These are phyloP conservation scores for Echinops telfairi DNA, from an alignment of 2,113 vertebrate genomes.

Conservation along the genomic window DNA sequence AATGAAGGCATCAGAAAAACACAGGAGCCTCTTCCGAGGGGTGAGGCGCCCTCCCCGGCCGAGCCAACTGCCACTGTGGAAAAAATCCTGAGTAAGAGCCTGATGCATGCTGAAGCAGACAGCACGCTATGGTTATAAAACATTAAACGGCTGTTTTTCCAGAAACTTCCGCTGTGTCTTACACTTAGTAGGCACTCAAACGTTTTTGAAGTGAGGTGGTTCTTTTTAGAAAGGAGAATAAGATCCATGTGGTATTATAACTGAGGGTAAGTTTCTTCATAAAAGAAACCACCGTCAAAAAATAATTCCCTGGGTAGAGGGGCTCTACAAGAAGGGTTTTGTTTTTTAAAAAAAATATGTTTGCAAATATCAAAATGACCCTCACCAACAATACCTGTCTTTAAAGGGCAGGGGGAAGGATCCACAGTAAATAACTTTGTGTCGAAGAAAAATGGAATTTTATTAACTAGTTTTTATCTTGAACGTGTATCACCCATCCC, in stretches of 20 bases:
- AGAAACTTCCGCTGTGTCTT: background rate
- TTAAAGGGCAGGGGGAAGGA: background rate
- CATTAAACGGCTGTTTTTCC: background rate
- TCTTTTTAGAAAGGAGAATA: fast-evolving
- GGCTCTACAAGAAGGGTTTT: no score
- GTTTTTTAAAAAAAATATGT: background rate
- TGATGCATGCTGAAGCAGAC: fast-evolving
- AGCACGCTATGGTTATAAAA: background rate
- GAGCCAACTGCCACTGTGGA: background rate
- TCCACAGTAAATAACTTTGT: background rate
- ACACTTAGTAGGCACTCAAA: background rate
- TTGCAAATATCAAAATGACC: background rate
- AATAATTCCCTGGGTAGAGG: background rate
- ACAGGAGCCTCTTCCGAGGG: background rate
- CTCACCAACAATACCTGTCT: background rate
- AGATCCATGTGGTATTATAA: background rate
- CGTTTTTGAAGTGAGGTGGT: background rate
- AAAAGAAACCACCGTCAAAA: background rate
- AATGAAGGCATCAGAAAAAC: background rate
- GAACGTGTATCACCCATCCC: background rate
- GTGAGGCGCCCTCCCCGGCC: background rate
- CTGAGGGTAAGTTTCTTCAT: background rate
- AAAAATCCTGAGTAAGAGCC: background rate
- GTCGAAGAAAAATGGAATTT: background rate
- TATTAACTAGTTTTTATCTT: background rate